Evolutionary conservation across 2,797 vertebrate species (phyloP), one percentile per base, ranked within the genome.

Genomic region (Neopelma chrysocephalum): DNA sequence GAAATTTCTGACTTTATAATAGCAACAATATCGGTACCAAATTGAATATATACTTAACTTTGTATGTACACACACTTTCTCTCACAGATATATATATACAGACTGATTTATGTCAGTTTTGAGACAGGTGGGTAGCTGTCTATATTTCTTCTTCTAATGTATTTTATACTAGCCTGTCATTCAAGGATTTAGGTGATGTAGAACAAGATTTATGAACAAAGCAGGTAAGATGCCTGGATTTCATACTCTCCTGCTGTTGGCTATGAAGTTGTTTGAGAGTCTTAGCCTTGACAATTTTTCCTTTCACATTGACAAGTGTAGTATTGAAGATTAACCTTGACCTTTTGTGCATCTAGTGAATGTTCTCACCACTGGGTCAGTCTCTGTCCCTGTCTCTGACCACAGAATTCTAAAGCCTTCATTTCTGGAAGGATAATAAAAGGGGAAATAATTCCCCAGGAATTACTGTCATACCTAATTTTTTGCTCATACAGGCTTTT

Each of bases 191-290:
- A 78, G 54, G 25, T 78, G 72, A 81, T 27, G 29, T 57, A 81
- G 47, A 90, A 66, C 19, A 86, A 91, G 65, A 94, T 86, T 86
- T 91, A 88, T 43, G 47, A 69, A 66, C 36, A 86, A 86, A 90
- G 58, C 53, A 79, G 45, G 6, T 78, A 75, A 81, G 57, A 70
- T 66, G 61, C 34, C 23, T 27, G 80, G 51, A 91, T 90, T 93
- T 95, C 70, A 79, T 40, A 58, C 42, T 58, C 31, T 91, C 43
- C 21, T 78, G 23, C 2, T 8, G 31, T 54, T 11, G 1, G 36
- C 70, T 79, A 15, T 32, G 22, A 82, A 73, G 66, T 3, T 88
- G 40, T 43, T 79, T 60, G 34, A 43, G 13, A 61, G n/a, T 12
- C 58, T 82, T 60, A 71, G 61, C 40, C 53, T 47, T 54, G 69